These are phyloP conservation scores for Alces alces DNA, from an alignment of 2,113 vertebrate genomes.

Conservation along the genomic window DNA sequence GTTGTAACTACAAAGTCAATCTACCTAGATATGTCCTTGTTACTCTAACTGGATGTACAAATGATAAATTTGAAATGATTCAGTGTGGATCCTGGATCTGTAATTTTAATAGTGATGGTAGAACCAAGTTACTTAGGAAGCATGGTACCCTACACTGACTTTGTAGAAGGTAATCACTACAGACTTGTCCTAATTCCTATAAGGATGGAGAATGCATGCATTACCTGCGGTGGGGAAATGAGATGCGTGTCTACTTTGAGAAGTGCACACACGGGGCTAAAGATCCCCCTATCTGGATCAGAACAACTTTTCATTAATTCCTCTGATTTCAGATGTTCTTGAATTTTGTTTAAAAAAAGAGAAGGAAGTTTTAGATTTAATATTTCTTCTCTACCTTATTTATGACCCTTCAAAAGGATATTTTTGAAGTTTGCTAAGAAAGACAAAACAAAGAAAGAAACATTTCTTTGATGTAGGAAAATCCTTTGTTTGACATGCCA, in stretches of 20 bases:
- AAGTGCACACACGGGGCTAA: not conserved
- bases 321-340: not conserved
- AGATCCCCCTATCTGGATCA: not conserved
- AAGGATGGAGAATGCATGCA: not conserved
- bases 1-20: not conserved
- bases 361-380: not conserved
- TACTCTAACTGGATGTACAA: slow-evolving; percentile 62
- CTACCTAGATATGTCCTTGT: not conserved
- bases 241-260: not conserved
- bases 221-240: not conserved
- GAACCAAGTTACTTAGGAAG: slow-evolving; percentile 39
- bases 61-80: slow-evolving; percentile 69
- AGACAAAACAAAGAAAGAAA: slow-evolving; percentile 20
- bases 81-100: slow-evolving; percentile 36
- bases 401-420: slow-evolving; percentile 9
- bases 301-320: not conserved
- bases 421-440: slow-evolving; percentile 34
- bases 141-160: not conserved
- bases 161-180: not conserved
- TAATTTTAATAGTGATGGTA: slow-evolving; percentile 13
- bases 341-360: not conserved
- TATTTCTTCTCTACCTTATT: slow-evolving; percentile 20
- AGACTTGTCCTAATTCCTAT: not conserved
- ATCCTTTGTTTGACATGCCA: not conserved
- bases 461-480: slow-evolving; percentile 21